Conservation (phyloP, 2,888 invertebrate species). For the Siphonodentalium dalli region DNA sequence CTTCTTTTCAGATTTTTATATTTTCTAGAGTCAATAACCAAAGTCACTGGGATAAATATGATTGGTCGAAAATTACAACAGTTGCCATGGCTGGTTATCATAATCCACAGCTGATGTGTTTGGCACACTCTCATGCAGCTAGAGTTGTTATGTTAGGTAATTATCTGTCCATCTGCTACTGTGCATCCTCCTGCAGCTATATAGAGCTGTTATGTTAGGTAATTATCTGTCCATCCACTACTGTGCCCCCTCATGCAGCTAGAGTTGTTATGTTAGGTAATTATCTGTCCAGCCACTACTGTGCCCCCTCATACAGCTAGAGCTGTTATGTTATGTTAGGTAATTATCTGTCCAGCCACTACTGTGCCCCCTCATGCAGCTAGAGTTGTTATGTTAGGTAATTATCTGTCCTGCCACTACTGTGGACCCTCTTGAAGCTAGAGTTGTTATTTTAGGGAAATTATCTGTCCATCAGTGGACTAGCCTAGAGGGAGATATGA, state of each 20-base stretch:
- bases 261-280: slow-evolving; percentile 56
- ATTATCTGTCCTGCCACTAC: slow-evolving; percentile 15
- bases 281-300: slow-evolving; percentile 12
- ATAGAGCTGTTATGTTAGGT: too few species aligned
- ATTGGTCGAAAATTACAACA: slow-evolving; percentile 64
- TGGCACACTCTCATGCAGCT: slow-evolving; percentile 58
- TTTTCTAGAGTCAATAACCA: too few species aligned
- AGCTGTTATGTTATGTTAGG: too few species aligned
- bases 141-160: slow-evolving; percentile 56
- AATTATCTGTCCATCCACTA: too few species aligned
- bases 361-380: slow-evolving; percentile 60
- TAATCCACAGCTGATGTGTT: slow-evolving; percentile 57
- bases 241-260: slow-evolving; percentile 59
- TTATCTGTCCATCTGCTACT: slow-evolving; percentile 11
- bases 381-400: slow-evolving; percentile 55
- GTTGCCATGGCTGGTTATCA: slow-evolving; percentile 60
- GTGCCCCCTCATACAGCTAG: too few species aligned
- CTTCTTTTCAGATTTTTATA: too few species aligned
- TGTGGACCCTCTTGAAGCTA: too few species aligned
- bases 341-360: too few species aligned
- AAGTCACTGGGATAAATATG: slow-evolving; percentile 61
- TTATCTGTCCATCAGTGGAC: too few species aligned
- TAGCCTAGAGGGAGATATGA: too few species aligned
- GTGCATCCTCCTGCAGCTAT: too few species aligned
- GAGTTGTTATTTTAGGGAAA: too few species aligned